Conservation (phyloP, 2,113 vertebrate genomes). For the Brienomyrus longianalis region DNA sequence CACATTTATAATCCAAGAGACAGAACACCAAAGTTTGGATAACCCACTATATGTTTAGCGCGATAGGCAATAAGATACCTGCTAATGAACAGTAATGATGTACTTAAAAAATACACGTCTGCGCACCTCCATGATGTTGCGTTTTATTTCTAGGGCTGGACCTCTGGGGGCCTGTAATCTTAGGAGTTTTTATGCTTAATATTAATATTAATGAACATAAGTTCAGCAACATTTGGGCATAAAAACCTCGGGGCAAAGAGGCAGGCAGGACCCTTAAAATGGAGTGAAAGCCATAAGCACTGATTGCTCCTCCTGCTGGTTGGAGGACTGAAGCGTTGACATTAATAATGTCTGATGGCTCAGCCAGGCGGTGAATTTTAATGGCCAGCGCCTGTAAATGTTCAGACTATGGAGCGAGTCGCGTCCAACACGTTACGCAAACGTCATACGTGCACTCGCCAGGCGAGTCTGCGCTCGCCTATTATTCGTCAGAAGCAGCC, state of each 20-base stretch:
- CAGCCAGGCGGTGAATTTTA: conserved; percentile 33
- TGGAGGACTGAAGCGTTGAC: neutral
- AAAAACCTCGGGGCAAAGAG: neutral
- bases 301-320: neutral
- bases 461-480: too few relatives aligned
- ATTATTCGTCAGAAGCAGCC: neutral
- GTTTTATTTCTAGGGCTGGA: neutral
- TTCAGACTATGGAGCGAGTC: conserved; percentile 32
- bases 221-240: neutral
- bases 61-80: neutral
- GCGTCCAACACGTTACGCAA: neutral
- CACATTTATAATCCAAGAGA: neutral
- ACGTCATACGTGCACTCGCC: neutral
- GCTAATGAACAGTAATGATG: neutral
- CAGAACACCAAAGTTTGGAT: neutral
- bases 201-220: neutral
- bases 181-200: neutral
- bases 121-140: neutral
- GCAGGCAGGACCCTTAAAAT: neutral
- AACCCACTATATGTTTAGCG: neutral
- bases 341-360: conserved; percentile 9
- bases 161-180: neutral
- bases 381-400: conserved; percentile 35
- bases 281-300: neutral
- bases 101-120: too few relatives aligned